phyloP scores from a whole-genome alignment of 2,797 vertebrate species.

The Eleutherodactylus coqui region DNA sequence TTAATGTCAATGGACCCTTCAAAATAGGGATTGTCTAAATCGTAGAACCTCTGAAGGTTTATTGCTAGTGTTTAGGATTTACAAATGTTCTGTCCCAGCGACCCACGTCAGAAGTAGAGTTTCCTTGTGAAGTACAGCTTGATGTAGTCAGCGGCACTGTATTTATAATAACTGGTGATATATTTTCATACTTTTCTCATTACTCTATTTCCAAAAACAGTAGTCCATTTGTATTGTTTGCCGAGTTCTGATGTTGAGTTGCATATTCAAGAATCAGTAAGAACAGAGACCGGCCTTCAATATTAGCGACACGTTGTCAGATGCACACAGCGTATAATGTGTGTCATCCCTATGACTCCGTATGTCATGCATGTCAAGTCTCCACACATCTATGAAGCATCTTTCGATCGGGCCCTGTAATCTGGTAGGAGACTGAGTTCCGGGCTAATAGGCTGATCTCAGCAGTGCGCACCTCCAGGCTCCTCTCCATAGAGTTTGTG shows the following conservation, averaged over 20 bases:
- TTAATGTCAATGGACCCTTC: too few species aligned
- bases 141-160: neutral
- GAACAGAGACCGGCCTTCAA: neutral
- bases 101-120: too few species aligned
- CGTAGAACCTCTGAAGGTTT: too few species aligned
- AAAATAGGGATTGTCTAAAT: too few species aligned
- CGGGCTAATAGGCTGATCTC: neutral
- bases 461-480: conserved; percentile 24
- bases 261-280: neutral
- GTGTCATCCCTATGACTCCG: neutral
- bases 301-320: neutral
- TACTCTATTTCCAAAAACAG: neutral
- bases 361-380: neutral
- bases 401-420: conserved; percentile 10
- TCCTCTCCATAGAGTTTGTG: conserved; percentile 14
- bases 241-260: neutral
- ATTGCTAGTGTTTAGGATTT: too few species aligned
- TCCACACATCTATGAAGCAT: neutral
- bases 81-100: neutral
- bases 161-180: neutral
- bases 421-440: neutral
- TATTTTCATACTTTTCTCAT: neutral
- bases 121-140: too few species aligned
- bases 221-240: neutral
- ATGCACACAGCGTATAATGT: neutral